Evolutionary conservation across 2,113 vertebrate species (phyloP).

Genomic region (Nothobranchius furzeri): DNA sequence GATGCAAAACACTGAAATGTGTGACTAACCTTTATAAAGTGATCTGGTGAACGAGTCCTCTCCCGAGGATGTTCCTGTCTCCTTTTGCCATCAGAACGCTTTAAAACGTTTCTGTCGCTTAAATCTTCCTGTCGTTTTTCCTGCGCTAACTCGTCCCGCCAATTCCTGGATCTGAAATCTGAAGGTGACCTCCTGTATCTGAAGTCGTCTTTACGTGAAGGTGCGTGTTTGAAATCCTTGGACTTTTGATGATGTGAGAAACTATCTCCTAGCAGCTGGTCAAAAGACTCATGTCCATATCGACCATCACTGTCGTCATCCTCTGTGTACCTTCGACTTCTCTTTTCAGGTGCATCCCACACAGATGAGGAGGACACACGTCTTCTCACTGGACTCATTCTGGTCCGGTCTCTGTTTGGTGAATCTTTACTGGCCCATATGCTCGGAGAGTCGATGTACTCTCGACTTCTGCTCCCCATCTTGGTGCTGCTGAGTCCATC

Average conservation of each 20-base stretch:
- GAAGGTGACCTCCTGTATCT: slow-evolving; percentile 33
- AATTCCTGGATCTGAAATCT: slow-evolving; percentile 37
- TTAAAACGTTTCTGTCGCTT: background rate
- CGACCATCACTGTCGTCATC: slow-evolving; percentile 21
- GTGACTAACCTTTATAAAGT: slow-evolving; percentile 20
- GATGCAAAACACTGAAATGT: background rate
- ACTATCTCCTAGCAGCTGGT: slow-evolving; percentile 21
- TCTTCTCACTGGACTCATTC: slow-evolving; percentile 45
- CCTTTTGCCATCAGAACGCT: slow-evolving; percentile 28
- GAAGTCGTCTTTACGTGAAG: slow-evolving; percentile 39
- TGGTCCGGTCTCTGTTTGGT: slow-evolving; percentile 29
- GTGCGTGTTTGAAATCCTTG: slow-evolving; percentile 20
- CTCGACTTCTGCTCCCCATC: slow-evolving; percentile 10
- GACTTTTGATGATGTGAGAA: slow-evolving; percentile 6
- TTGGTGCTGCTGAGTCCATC: slow-evolving; percentile 17
- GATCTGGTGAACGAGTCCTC: slow-evolving; percentile 15
- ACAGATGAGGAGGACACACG: slow-evolving; percentile 35
- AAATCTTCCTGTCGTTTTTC: slow-evolving; percentile 33
- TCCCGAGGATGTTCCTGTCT: slow-evolving; percentile 30
- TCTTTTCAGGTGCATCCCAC: slow-evolving; percentile 34
- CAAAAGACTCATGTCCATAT: slow-evolving; percentile 30
- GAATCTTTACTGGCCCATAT: slow-evolving; percentile 39
- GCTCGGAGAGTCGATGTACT: slow-evolving; percentile 38
- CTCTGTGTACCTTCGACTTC: slow-evolving; percentile 26
- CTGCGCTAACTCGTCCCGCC: slow-evolving; percentile 23